Evolutionary conservation across 1,140 invertebrate genomes (phyloP), one percentile per base, ranked within the genome.

Genomic region (Drosophila pandora): DNA sequence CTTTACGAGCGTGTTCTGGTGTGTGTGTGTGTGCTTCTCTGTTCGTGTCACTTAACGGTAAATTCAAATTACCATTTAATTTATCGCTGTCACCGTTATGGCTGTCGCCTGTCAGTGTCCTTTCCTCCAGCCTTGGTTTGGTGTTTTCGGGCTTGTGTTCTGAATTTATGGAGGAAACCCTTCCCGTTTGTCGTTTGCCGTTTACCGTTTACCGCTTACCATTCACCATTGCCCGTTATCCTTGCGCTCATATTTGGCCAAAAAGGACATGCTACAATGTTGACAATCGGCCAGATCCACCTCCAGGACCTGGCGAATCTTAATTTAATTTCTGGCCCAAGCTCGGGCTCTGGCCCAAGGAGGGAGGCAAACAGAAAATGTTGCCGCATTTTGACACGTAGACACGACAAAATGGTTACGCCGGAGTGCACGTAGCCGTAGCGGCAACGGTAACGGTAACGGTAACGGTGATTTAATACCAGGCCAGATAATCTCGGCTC

Each of bases 21-120:
- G 5, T 59, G 39, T 39, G 30, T 45, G 8, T 54, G n/a, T 54
- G 13, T 68, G 60, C 60, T 22, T 70, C 6, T 60, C 52, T 62
- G 83, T 88, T 88, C 83, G 83, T 88, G 83, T 83, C 83, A 88
- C 67, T 88, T 82, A 83, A 88, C 83, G 83, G 83, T 88, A 88
- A 88, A 88, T 88, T 88, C 84, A 88, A 88, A 88, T 88, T 88
- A 88, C 80, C 83, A 83, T 88, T 88, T 88, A 88, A 88, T 88
- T 88, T 88, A 88, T 88, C 79, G 83, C 83, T 88, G 84, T 88
- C 83, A 88, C 79, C 83, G 84, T 88, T 88, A 88, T 88, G 84
- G 84, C 83, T 88, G 83, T 88, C 83, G 84, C 83, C 83, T 88
- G 83, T 88, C 83, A 79, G 63, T 71, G 45, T 47, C 56, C 60